Percentiles rank a stretch among this genome's conserved stretches.
phyloP scores from a whole-genome alignment of 2,113 vertebrate genomes.

The Nesoenas mayeri region DNA sequence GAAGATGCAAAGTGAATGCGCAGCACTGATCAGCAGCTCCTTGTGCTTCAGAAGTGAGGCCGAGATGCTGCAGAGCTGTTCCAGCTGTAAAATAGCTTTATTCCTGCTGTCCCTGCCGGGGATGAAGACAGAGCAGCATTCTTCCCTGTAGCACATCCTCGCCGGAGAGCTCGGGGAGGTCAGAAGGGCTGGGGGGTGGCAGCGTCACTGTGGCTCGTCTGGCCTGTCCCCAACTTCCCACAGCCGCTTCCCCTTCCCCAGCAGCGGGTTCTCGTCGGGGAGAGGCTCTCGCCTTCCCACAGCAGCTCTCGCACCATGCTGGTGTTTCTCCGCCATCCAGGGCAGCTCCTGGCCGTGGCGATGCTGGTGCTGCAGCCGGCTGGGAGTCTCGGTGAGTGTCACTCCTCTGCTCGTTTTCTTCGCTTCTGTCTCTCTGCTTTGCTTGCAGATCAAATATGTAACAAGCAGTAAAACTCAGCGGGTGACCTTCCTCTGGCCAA shows the following conservation, averaged over 20 bases:
- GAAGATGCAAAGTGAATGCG: too few relatives aligned
- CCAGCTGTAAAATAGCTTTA: background rate
- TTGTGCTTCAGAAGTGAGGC: accelerated
- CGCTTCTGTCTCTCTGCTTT: background rate
- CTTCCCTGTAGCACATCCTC: accelerated
- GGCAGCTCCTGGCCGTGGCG: background rate
- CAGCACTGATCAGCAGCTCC: background rate
- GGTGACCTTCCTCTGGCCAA: background rate
- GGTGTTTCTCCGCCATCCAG: accelerated
- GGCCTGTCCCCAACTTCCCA: background rate
- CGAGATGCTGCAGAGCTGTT: background rate
- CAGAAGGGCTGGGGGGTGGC: background rate
- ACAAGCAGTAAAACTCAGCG: accelerated
- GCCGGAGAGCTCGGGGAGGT: background rate
- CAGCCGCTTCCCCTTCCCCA: background rate
- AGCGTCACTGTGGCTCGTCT: background rate
- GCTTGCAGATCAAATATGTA: accelerated
- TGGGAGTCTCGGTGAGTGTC: background rate
- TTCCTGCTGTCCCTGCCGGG: accelerated
- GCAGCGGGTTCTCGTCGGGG: accelerated
- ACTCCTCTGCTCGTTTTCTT: background rate
- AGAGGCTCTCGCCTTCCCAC: background rate
- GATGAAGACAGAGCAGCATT: background rate
- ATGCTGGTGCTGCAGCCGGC: background rate
- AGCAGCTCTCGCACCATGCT: accelerated